These are phyloP conservation scores for Anas platyrhynchos DNA, from an alignment of 2,113 vertebrate species.

Conservation along the genomic window DNA sequence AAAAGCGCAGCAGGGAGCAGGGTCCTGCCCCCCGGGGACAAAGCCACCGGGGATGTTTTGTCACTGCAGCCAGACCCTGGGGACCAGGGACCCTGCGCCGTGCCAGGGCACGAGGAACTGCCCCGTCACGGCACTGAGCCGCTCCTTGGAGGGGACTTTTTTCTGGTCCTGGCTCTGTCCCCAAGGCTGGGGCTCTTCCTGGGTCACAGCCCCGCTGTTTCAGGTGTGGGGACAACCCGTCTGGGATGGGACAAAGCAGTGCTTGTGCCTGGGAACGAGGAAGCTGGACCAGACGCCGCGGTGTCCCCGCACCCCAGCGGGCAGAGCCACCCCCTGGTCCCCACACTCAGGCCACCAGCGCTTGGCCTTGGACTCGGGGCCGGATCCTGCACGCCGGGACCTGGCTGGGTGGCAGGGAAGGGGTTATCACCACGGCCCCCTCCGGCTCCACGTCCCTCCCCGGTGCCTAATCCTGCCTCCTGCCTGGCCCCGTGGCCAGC, in stretches of 20 bases:
- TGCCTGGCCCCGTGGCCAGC: not conserved
- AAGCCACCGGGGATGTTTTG: not conserved
- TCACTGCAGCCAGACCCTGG: not conserved
- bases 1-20: fast-evolving
- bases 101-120: not conserved
- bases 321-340: not conserved
- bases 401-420: not conserved
- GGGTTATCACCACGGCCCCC: not conserved
- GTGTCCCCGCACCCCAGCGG: not conserved
- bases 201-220: fast-evolving
- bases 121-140: fast-evolving
- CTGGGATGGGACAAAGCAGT: fast-evolving
- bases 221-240: not conserved
- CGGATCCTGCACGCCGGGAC: no score
- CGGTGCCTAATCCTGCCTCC: not conserved
- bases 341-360: not conserved
- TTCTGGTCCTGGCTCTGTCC: fast-evolving
- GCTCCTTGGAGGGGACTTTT: not conserved
- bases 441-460: not conserved
- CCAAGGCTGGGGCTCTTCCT: fast-evolving
- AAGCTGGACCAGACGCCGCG: not conserved
- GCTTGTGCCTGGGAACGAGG: not conserved
- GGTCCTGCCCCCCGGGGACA: not conserved
- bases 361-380: not conserved
- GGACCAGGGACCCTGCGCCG: no score